Evolutionary conservation across 2,888 invertebrate species (phyloP).

Genomic region (Pomacea canaliculata): DNA sequence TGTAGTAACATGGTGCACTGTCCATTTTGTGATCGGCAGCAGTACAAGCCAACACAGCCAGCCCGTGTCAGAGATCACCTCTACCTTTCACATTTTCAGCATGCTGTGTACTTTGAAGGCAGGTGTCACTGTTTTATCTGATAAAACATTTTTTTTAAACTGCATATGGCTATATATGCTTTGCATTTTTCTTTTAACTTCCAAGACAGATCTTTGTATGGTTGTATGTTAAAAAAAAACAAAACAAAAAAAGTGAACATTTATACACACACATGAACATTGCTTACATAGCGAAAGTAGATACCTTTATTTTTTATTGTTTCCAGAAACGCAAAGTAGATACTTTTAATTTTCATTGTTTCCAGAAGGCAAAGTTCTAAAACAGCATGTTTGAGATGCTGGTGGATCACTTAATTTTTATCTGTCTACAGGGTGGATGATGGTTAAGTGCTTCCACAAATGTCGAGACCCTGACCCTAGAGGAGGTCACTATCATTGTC

Average conservation of each 20-base stretch:
- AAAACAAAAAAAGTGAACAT: too few relatives aligned
- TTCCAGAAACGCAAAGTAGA: too few relatives aligned
- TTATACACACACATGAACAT: too few relatives aligned
- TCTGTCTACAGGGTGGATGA: constrained; percentile 47
- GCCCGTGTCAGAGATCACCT: constrained; percentile 50
- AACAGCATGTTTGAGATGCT: too few relatives aligned
- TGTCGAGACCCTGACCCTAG: constrained; percentile 39
- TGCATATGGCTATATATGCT: too few relatives aligned
- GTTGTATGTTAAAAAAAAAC: too few relatives aligned
- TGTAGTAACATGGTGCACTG: constrained; percentile 49
- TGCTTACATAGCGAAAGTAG: too few relatives aligned
- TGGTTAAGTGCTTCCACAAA: constrained; percentile 53
- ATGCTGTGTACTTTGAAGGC: constrained; percentile 56
- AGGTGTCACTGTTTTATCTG: constrained; percentile 6
- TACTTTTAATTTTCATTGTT: too few relatives aligned
- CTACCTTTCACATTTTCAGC: constrained; percentile 50
- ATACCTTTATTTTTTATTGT: too few relatives aligned
- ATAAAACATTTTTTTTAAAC: background rate
- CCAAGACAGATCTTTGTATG: too few relatives aligned
- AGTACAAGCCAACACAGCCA: constrained; percentile 51
- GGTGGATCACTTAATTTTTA: background rate
- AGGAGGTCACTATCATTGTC: constrained; percentile 55
- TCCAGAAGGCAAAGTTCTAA: too few relatives aligned
- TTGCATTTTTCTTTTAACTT: too few relatives aligned
- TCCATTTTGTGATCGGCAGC: constrained; percentile 50